Evolutionary conservation across 1,140 invertebrate genomes (phyloP).

Genomic region (Chionoecetes opilio): DNA sequence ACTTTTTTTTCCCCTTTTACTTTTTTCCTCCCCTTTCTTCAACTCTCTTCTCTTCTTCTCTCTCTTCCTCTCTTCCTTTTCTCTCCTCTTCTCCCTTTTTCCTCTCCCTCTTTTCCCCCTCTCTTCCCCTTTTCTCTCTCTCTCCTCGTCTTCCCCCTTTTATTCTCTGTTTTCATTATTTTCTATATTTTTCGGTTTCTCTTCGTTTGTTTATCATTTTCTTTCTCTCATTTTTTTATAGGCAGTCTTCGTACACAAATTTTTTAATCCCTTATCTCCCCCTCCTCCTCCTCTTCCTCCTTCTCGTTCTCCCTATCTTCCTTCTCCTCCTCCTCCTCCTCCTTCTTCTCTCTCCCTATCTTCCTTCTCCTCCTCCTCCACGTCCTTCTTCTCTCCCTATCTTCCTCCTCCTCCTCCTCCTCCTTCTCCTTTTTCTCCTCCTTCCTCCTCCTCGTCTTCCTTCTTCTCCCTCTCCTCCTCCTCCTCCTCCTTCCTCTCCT

Average conservation of each 20-base stretch:
- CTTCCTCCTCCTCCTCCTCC: too few relatives aligned
- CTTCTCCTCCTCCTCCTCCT: too few relatives aligned
- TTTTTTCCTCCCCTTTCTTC: neutral
- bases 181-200: neutral
- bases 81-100: neutral
- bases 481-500: neutral
- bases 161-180: neutral
- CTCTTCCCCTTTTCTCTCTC: neutral
- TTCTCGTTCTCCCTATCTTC: neutral
- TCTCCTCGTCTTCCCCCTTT: neutral
- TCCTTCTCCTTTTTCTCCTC: too few relatives aligned
- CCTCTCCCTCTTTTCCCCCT: neutral
- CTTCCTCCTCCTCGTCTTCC: neutral
- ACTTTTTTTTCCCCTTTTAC: neutral
- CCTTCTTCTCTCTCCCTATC: neutral
- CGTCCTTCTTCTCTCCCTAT: neutral
- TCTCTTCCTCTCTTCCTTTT: neutral
- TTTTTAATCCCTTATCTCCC: neutral
- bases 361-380: neutral
- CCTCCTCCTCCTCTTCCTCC: neutral
- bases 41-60: neutral
- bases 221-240: neutral
- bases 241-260: neutral
- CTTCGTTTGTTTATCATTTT: neutral
- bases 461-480: neutral